A percentile compares a stretch with the other conserved stretches of the same genome.
Conservation (phyloP, 2,888 invertebrate genomes). For the Schizotus pectinicornis region DNA sequence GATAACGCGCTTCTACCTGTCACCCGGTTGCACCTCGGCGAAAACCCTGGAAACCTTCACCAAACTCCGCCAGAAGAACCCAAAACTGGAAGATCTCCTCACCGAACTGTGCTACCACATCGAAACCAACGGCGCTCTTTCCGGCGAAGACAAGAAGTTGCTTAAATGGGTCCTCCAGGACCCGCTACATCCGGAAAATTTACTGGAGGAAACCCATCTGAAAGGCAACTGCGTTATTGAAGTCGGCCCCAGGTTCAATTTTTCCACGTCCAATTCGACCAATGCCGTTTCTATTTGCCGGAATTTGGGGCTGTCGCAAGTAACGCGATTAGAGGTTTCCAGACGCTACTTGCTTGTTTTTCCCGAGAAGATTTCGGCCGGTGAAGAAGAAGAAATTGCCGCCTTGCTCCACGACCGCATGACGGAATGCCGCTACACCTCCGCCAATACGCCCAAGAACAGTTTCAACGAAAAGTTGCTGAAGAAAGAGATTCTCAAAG, state of each 20-base stretch:
- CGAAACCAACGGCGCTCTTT: conserved; percentile 65
- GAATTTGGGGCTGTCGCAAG: conserved; percentile 76
- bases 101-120: conserved; percentile 86
- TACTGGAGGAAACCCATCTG: conserved; percentile 64
- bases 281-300: conserved; percentile 95
- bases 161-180: conserved; percentile 82
- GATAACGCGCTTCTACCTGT: conserved; percentile 68
- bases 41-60: conserved; percentile 65
- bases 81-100: conserved; percentile 62
- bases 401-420: conserved; percentile 85
- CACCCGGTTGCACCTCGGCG: conserved; percentile 66
- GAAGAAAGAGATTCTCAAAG: conserved; percentile 76
- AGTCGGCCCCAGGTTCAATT: conserved; percentile 92
- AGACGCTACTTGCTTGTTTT: conserved; percentile 75
- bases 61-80: conserved; percentile 61
- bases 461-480: conserved; percentile 73
- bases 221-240: conserved; percentile 67
- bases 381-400: conserved; percentile 61
- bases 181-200: conserved; percentile 67
- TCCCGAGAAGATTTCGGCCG: conserved; percentile 48
- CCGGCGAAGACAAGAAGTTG: conserved; percentile 66
- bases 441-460: conserved; percentile 66
- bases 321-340: conserved; percentile 83
- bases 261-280: conserved; percentile 94
- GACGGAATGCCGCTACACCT: conserved; percentile 88